phyloP scores from a whole-genome alignment of 1,140 invertebrate species.

The Drosophila pseudoobscura region DNA sequence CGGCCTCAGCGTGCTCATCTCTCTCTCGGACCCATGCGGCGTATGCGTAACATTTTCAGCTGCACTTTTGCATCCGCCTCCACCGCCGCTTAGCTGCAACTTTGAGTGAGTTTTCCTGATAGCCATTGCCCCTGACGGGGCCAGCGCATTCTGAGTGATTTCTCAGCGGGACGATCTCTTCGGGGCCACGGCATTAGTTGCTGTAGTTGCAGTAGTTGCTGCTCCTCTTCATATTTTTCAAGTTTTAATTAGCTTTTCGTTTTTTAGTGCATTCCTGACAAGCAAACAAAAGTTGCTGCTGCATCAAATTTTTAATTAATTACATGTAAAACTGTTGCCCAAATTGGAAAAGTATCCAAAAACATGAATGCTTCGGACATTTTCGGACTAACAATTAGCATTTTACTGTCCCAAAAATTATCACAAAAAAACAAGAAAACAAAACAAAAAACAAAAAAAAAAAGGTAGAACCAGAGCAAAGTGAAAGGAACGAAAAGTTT shows the following conservation, averaged over 20 bases:
- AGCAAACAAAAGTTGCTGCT: slow-evolving; percentile 59
- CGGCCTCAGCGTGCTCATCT: slow-evolving; percentile 9
- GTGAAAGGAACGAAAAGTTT: slow-evolving; percentile 41
- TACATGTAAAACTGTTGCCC: slow-evolving; percentile 64
- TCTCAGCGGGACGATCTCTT: slow-evolving; percentile 33
- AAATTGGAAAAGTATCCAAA: slow-evolving; percentile 28
- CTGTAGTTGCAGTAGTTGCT: background rate
- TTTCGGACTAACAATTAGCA: slow-evolving; percentile 72
- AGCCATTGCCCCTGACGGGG: too few relatives aligned
- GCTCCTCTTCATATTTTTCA: slow-evolving; percentile 54
- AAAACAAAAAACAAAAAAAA: slow-evolving; percentile 6
- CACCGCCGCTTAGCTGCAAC: slow-evolving; percentile 30
- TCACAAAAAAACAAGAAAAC: slow-evolving; percentile 12
- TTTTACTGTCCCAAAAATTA: slow-evolving; percentile 54
- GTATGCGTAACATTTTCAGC: slow-evolving; percentile 74
- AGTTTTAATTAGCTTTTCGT: slow-evolving; percentile 76
- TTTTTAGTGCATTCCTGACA: slow-evolving; percentile 58
- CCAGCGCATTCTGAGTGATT: background rate
- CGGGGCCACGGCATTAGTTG: slow-evolving; percentile 52
- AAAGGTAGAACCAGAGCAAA: slow-evolving; percentile 5
- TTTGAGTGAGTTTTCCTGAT: slow-evolving; percentile 25
- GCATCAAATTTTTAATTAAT: slow-evolving; percentile 77
- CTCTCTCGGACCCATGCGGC: slow-evolving; percentile 57
- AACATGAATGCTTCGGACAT: background rate
- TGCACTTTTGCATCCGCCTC: slow-evolving; percentile 53